phyloP scores from a whole-genome alignment of 1,140 invertebrate species.

The Dermatophagoides farinae region DNA sequence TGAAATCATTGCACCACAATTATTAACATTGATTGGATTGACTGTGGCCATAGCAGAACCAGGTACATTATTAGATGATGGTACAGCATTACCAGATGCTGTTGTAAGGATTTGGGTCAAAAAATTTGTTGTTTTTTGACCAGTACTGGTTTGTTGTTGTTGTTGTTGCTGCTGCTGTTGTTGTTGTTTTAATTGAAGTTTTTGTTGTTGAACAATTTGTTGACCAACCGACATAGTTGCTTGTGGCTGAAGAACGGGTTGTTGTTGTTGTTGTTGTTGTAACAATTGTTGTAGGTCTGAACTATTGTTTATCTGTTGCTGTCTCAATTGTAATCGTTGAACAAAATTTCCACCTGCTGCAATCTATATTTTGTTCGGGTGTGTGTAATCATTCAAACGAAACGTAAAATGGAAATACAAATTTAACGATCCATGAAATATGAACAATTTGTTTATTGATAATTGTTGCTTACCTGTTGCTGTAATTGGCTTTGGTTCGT shows the following conservation, averaged over 20 bases:
- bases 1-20: too few species aligned
- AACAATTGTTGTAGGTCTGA: constrained; percentile 11
- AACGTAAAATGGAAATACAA: too few species aligned
- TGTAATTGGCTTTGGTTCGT: background rate
- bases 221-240: constrained; percentile 2
- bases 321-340: background rate
- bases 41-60: background rate
- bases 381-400: too few species aligned
- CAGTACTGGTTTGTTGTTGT: background rate
- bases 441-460: background rate
- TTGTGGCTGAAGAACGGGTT: background rate
- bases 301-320: constrained; percentile 3
- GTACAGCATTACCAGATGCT: background rate
- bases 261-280: background rate
- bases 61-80: constrained; percentile 13
- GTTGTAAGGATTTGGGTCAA: background rate
- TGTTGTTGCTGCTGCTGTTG: background rate
- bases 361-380: too few species aligned
- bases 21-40: background rate
- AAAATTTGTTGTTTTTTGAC: background rate
- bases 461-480: background rate
- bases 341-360: background rate
- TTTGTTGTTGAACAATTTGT: background rate
- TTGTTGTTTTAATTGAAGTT: background rate
- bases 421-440: too few species aligned